Evolutionary conservation across 2,113 vertebrate genomes (phyloP), one percentile per base, ranked within the genome.

Genomic region (Onychorhynchus coronatus): DNA sequence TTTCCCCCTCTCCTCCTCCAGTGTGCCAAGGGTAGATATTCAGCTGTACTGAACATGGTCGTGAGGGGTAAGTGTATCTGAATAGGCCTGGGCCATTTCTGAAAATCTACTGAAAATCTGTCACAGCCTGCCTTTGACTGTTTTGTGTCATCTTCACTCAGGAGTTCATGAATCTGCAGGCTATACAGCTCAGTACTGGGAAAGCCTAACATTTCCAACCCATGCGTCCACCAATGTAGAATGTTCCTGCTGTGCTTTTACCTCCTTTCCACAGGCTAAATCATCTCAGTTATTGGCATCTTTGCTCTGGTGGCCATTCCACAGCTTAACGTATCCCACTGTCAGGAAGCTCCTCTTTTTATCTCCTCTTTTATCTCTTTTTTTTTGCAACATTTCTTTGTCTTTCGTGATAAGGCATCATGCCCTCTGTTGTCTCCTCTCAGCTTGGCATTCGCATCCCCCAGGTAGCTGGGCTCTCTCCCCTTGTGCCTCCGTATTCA

Each of bases 341-440:
- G 20, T 44, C 42, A 72, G 59, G 50, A 55, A 86, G 70, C 28
- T 80, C 28, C 35, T 44, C 39, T 0, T 90, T 73, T 16, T 27
- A 22, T 44, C 52, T 78, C 1, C 0, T 11, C 25, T 0, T 9
- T 47, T n/a, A n/a, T n/a, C n/a, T n/a, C n/a, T 11, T 31, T 0
- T 8, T 47, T 74, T 89, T 79, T 61, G 14, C 53, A 28, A 16
- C 31, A 16, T 67, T 81, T 59, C 42, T 23, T 76, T 80, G 8
- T 35, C 23, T 83, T 74, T 11, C 0, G 0, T 11, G 53, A 22
- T 25, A 50, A 13, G 12, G 41, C 62, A 39, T 31, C 3, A 0
- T 80, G 73, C 65, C 66, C 24, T 82, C n/a, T 65, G 67, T 62
- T 46, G 74, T 73, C 74, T 55, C 39, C 39, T 80, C 52, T 71